A percentile compares a stretch with the other conserved stretches of the same genome.
Evolutionary conservation across 2,797 vertebrate species (phyloP).

Genomic region (Mormyrus hasselquistii): DNA sequence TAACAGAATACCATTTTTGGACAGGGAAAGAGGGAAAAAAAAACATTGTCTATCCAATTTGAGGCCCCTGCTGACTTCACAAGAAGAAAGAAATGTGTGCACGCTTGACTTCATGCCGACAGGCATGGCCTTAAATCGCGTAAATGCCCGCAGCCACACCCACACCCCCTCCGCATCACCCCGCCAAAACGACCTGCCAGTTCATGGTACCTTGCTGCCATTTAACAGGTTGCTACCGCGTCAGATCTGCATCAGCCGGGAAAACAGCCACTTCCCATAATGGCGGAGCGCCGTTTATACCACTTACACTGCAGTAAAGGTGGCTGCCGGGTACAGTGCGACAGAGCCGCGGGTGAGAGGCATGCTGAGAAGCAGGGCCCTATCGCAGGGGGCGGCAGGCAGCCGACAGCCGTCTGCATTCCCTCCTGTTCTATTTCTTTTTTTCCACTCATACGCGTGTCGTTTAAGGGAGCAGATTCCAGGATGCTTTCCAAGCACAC

Average conservation of each 20-base stretch:
- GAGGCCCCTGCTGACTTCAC: background rate
- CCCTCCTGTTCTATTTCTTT: background rate
- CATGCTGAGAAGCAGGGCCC: slow-evolving; percentile 22
- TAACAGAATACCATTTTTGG: background rate
- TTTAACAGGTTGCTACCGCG: slow-evolving; percentile 9
- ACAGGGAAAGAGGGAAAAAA: background rate
- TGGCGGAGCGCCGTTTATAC: slow-evolving; percentile 19
- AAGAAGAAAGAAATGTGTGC: background rate
- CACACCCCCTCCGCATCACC: background rate
- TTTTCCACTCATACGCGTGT: background rate
- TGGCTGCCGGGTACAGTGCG: background rate
- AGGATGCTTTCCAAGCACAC: background rate
- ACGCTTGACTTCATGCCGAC: background rate
- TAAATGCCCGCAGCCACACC: background rate
- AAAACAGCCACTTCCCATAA: slow-evolving; percentile 25
- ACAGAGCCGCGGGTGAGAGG: slow-evolving; percentile 28
- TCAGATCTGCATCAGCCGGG: slow-evolving; percentile 11
- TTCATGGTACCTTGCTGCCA: slow-evolving; percentile 33
- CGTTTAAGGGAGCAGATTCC: background rate
- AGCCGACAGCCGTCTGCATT: background rate
- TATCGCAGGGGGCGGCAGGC: background rate
- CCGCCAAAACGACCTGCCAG: slow-evolving; percentile 26
- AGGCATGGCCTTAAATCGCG: background rate
- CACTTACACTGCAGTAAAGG: slow-evolving; percentile 19
- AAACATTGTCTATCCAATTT: background rate